Evolutionary conservation across 2,113 vertebrate species (phyloP).

Genomic region (Mixornis gularis): DNA sequence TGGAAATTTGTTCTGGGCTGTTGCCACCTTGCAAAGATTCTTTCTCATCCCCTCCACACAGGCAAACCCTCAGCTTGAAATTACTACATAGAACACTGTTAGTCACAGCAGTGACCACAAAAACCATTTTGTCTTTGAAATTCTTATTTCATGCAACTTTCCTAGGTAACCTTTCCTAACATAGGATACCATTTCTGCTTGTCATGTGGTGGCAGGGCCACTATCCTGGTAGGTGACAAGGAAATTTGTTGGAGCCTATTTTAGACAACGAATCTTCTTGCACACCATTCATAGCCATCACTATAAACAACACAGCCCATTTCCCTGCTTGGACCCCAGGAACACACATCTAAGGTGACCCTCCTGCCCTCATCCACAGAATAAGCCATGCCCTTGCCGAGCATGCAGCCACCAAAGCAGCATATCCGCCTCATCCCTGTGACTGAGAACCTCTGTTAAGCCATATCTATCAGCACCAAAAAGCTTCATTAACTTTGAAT

Average conservation of each 20-base stretch:
- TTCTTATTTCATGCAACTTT: constrained; percentile 1
- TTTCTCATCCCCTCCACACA: not conserved
- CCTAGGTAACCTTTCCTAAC: not conserved
- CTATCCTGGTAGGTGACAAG: not conserved
- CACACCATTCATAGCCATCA: not conserved
- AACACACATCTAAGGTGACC: not conserved
- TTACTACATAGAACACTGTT: not conserved
- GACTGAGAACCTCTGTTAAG: not conserved
- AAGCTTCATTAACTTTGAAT: not conserved
- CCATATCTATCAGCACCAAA: not conserved
- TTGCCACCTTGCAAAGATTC: not conserved
- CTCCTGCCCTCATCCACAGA: not conserved
- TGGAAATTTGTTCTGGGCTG: constrained; percentile 33
- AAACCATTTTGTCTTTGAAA: not conserved
- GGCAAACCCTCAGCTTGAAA: not conserved
- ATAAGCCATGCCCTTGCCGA: not conserved
- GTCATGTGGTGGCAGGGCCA: not conserved
- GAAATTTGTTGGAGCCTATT: not conserved
- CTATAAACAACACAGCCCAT: not conserved
- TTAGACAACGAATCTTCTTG: not conserved
- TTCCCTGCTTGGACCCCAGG: not conserved
- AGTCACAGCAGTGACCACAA: constrained; percentile 19
- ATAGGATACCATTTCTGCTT: not conserved
- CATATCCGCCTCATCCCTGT: not conserved
- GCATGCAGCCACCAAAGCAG: not conserved